Base-by-base conservation (phyloP, 1,140 invertebrate genomes). In the Luehdorfia chinensis region DNA sequence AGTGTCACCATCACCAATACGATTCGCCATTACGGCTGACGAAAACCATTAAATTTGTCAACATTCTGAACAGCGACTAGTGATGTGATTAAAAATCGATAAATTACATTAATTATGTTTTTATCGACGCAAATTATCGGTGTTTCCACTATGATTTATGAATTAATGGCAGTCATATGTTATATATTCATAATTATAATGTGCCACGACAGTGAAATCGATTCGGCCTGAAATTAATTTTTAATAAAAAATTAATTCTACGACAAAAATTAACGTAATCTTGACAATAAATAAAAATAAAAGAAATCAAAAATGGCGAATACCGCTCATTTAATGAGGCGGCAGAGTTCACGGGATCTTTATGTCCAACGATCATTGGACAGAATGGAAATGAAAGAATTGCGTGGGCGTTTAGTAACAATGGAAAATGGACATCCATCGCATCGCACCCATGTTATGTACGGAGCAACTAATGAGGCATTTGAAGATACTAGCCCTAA, bases 401-500 rank as follows among this genome's bases (percentile, higher is more conserved):
- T 97, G 75, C 89, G 93, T 36, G 93, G 94, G 1, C 89, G 94
- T 32, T 84, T 97, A 60, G 91, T 96, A 9, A 83, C 92, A 4
- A 90, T 94, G 56, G 94, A 95, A 57, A 94, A 91, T 70, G 91
- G 92, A 1, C 66, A 75, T 6, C 48, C 87, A 49, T 67, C 87
- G 47, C 85, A 89, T 69, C 64, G 88, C 59, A 66, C 88, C 55
- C 86, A 89, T 63, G 83, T 88, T 64, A 88, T 90, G 73, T 96
- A 96, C 67, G 95, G 95, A 4, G 92, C 95, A 7, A 95, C 94
- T 3, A 97, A 97, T 75, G 90, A 92, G 31, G 95, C 91, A 16
- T 97, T 96, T 33, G 94, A 96, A 64, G 94, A 95, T 67, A 91
- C 91, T 34, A 93, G 93, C 68, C 93, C 93, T 15, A 92, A 90